Evolutionary conservation across 2,797 vertebrate genomes (phyloP).

Genomic region (Arrhamphus sclerolepis): DNA sequence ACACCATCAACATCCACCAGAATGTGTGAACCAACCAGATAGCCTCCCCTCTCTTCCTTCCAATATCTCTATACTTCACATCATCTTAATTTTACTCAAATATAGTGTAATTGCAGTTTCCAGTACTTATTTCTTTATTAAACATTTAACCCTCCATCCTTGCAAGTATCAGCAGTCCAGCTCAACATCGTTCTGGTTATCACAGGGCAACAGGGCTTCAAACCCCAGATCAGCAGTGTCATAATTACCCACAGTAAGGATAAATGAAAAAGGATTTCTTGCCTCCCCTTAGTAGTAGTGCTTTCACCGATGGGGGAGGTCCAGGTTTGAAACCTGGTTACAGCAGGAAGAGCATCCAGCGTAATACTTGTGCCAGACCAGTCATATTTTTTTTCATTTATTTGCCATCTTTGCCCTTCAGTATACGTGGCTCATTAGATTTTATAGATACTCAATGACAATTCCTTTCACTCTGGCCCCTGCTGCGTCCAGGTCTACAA

Average conservation of each 20-base stretch:
- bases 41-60: slow-evolving; percentile 22
- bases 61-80: slow-evolving; percentile 36
- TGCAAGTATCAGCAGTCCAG: slow-evolving; percentile 43
- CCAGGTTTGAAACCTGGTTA: too few species aligned
- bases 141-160: slow-evolving; percentile 59
- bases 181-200: slow-evolving; percentile 59
- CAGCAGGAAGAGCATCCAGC: too few species aligned
- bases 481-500: slow-evolving; percentile 36
- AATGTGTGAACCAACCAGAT: slow-evolving; percentile 20
- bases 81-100: slow-evolving; percentile 44
- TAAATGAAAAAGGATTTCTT: slow-evolving; percentile 28
- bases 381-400: slow-evolving; percentile 20
- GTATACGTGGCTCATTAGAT: slow-evolving; percentile 53
- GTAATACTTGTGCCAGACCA: too few species aligned
- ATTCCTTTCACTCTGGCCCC: slow-evolving; percentile 24
- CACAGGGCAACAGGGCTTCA: slow-evolving; percentile 53
- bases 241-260: slow-evolving; percentile 48
- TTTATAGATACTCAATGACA: slow-evolving; percentile 45
- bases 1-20: slow-evolving; percentile 27
- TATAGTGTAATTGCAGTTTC: slow-evolving; percentile 67
- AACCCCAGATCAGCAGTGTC: slow-evolving; percentile 37
- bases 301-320: too few species aligned
- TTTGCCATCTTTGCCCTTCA: slow-evolving; percentile 27
- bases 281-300: too few species aligned
- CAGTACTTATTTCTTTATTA: slow-evolving; percentile 67